Conservation (phyloP, 2,888 invertebrate species). For the Meliscaeva auricollis region DNA sequence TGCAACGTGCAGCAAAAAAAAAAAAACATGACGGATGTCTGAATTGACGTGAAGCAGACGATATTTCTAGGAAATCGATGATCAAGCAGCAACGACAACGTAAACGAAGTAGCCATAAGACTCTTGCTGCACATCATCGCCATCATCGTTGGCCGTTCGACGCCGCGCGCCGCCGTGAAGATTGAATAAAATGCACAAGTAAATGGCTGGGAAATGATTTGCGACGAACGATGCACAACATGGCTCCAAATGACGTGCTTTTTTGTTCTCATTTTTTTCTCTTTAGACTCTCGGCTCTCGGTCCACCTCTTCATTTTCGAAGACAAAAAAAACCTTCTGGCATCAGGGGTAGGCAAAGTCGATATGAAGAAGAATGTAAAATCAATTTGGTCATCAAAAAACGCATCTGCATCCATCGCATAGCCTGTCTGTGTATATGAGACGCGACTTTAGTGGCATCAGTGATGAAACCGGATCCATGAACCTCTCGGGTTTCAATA, state of each 20-base stretch:
- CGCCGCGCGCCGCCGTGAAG: neutral
- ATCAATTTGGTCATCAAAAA: conserved; percentile 73
- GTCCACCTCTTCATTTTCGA: conserved; percentile 16
- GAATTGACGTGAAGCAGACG: conserved; percentile 62
- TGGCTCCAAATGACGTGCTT: conserved; percentile 38
- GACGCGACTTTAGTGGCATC: conserved; percentile 1
- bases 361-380: conserved; percentile 46
- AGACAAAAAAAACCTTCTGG: conserved; percentile 18
- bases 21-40: conserved; percentile 69
- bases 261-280: conserved; percentile 2
- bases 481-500: conserved; percentile 65
- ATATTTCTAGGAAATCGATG: conserved; percentile 61
- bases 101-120: neutral
- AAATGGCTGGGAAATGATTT: conserved; percentile 66
- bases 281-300: neutral
- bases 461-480: conserved; percentile 43
- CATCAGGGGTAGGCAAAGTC: neutral
- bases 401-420: conserved; percentile 69
- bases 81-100: conserved; percentile 28
- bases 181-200: conserved; percentile 44
- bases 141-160: too few relatives aligned
- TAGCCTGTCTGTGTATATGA: neutral
- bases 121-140: too few relatives aligned
- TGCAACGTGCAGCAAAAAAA: conserved; percentile 5
- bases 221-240: conserved; percentile 34